Percentiles rank a stretch among this genome's conserved stretches.
phyloP scores from a whole-genome alignment of 2,797 vertebrate genomes.

The Gymnothorax javanicus region DNA sequence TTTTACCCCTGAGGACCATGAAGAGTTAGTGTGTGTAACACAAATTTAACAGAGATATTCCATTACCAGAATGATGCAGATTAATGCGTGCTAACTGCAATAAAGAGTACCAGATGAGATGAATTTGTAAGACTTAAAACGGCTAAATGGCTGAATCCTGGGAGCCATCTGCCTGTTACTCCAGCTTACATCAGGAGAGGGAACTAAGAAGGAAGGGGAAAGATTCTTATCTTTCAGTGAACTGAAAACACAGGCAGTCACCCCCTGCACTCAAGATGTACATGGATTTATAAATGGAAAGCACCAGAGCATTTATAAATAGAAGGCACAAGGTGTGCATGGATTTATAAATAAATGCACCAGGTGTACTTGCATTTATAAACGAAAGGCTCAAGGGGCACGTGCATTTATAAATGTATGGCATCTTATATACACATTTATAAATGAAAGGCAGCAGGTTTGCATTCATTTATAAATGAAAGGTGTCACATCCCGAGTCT shows the following conservation, averaged over 20 bases:
- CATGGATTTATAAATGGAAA: not conserved
- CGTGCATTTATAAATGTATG: too few relatives aligned
- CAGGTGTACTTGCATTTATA: not conserved
- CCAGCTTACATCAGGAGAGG: not conserved
- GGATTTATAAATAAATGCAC: not conserved
- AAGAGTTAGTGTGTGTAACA: slow-evolving; percentile 13
- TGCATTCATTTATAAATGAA: too few relatives aligned
- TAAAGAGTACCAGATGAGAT: slow-evolving; percentile 36
- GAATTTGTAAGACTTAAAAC: slow-evolving; percentile 16
- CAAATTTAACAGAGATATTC: slow-evolving; percentile 39
- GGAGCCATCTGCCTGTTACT: not conserved
- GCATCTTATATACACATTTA: not conserved
- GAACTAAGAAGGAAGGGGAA: not conserved
- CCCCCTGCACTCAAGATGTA: not conserved
- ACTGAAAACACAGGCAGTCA: not conserved
- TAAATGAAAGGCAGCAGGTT: not conserved
- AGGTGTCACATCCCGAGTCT: too few relatives aligned
- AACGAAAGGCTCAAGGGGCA: not conserved
- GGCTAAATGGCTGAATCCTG: slow-evolving; percentile 25
- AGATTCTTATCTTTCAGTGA: not conserved
- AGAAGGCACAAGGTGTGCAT: too few relatives aligned
- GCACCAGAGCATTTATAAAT: too few relatives aligned
- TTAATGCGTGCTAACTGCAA: slow-evolving; percentile 26
- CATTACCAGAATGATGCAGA: slow-evolving; percentile 35
- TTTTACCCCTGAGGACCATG: not conserved